These are phyloP conservation scores for Mixornis gularis DNA, from an alignment of 2,113 vertebrate species.

Conservation along the genomic window DNA sequence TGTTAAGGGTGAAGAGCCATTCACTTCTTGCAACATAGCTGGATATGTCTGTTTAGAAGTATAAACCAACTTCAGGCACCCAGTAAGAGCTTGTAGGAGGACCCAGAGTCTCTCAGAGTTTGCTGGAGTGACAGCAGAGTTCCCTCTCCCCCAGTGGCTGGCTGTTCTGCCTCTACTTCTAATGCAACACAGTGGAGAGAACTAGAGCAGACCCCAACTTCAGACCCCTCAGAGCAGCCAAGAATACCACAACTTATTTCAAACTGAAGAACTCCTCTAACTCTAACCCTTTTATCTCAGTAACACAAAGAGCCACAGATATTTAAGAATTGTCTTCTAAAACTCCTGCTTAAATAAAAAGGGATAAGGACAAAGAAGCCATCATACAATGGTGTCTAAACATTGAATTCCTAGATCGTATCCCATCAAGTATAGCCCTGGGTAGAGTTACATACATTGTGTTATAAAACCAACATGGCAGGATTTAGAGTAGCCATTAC, in stretches of 20 bases:
- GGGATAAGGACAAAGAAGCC: not conserved
- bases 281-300: not conserved
- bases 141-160: not conserved
- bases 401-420: not conserved
- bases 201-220: not conserved
- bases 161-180: not conserved
- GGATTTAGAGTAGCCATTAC: not conserved
- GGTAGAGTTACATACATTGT: not conserved
- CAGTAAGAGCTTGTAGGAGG: constrained; percentile 43
- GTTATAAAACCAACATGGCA: not conserved
- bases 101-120: not conserved
- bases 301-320: not conserved
- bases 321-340: not conserved
- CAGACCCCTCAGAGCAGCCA: not conserved
- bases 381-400: not conserved
- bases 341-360: not conserved
- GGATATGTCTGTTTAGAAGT: not conserved
- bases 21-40: constrained; percentile 20
- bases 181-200: not conserved
- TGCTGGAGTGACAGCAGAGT: constrained; percentile 8
- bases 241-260: not conserved
- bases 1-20: not conserved
- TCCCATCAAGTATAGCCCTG: not conserved
- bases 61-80: constrained; percentile 27
- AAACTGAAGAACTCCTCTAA: not conserved